phyloP scores from a whole-genome alignment of 2,797 vertebrate species.

The Malurus splendens region DNA sequence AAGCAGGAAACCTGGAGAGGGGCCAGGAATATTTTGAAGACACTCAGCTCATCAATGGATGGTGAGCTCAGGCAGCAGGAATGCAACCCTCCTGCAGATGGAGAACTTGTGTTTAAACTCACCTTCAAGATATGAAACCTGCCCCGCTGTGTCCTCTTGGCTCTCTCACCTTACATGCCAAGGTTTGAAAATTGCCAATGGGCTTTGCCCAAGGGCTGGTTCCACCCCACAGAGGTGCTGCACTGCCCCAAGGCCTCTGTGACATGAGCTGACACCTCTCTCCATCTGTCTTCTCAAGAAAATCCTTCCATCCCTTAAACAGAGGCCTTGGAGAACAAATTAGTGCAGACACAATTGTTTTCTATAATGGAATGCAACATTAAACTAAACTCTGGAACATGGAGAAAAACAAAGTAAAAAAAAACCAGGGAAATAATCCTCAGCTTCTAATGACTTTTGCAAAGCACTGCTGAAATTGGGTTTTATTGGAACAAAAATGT shows the following conservation, averaged over 20 bases:
- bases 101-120: not conserved
- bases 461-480: slow-evolving; percentile 6
- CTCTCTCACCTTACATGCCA: not conserved
- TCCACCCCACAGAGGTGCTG: not conserved
- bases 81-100: not conserved
- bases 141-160: not conserved
- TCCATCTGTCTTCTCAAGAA: not conserved
- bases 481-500: slow-evolving; percentile 25
- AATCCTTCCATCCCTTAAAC: not conserved
- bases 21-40: not conserved
- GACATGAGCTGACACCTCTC: not conserved
- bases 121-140: not conserved
- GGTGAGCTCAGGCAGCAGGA: not conserved
- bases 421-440: not conserved
- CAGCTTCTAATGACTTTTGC: not conserved
- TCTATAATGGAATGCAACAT: slow-evolving; percentile 28
- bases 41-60: not conserved
- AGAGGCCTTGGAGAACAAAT: not conserved
- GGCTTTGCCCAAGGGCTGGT: not conserved
- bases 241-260: not conserved
- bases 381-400: slow-evolving; percentile 24
- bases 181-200: not conserved
- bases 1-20: not conserved
- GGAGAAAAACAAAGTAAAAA: slow-evolving; percentile 19
- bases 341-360: not conserved